Evolutionary conservation across 2,113 vertebrate species (phyloP).

Genomic region (Pantherophis guttatus): DNA sequence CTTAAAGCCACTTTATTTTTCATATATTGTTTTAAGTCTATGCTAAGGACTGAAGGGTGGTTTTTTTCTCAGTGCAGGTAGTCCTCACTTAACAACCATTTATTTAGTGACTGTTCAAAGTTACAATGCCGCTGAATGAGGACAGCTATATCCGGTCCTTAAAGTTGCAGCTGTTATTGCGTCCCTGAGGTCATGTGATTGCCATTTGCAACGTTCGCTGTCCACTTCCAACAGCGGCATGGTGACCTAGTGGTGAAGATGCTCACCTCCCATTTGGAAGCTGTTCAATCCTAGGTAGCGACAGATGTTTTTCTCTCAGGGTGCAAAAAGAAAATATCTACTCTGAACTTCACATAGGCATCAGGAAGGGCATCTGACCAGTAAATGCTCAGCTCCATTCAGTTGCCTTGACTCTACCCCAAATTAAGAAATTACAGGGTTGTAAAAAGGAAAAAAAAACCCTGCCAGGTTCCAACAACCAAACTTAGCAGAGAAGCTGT

Average conservation of each 20-base stretch:
- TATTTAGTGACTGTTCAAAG: background rate
- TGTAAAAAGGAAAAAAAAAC: background rate
- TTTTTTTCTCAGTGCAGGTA: background rate
- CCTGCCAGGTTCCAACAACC: background rate
- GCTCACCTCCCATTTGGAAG: background rate
- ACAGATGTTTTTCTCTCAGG: background rate
- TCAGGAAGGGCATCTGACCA: background rate
- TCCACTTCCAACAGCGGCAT: background rate
- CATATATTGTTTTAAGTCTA: background rate
- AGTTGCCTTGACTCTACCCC: background rate
- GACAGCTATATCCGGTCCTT: background rate
- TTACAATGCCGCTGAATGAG: background rate
- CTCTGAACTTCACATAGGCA: background rate
- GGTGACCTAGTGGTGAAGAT: background rate
- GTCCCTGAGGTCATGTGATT: background rate
- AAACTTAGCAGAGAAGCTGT: background rate
- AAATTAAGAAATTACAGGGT: background rate
- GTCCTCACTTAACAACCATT: background rate
- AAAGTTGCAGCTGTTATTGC: background rate
- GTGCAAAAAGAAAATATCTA: background rate
- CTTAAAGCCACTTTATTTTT: background rate
- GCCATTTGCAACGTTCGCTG: background rate
- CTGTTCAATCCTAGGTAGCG: background rate
- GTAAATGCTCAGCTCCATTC: background rate
- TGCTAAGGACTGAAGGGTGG: background rate